Percentiles rank a stretch among this genome's conserved stretches.
phyloP scores from a whole-genome alignment of 2,113 vertebrate genomes.

The Anhinga rufa region DNA sequence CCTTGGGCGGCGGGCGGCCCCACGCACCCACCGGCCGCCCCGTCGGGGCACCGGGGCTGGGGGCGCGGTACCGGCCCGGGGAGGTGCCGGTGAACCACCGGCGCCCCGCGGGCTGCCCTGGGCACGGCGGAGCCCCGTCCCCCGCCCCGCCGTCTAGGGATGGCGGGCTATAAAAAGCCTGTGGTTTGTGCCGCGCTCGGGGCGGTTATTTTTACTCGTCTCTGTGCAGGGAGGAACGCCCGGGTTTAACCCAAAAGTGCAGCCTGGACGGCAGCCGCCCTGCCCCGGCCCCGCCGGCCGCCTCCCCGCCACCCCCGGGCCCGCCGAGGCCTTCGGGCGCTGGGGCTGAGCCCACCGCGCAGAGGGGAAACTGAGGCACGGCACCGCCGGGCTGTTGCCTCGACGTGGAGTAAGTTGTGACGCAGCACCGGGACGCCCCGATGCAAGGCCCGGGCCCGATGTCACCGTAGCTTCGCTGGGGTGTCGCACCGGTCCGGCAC shows the following conservation, averaged over 20 bases:
- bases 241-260: constrained; percentile 51
- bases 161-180: constrained; percentile 57
- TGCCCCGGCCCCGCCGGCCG: neutral
- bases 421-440: accelerated
- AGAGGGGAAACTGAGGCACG: constrained; percentile 5
- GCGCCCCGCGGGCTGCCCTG: constrained; percentile 10
- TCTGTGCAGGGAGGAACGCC: constrained; percentile 50
- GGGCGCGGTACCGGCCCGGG: neutral
- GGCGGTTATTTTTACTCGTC: constrained; percentile 57
- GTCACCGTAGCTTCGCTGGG: neutral
- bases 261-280: constrained; percentile 6
- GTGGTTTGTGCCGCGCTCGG: constrained; percentile 39
- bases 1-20: too few relatives aligned
- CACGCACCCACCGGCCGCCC: neutral
- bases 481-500: accelerated
- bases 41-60: neutral
- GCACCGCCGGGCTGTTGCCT: neutral
- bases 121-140: neutral
- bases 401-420: neutral
- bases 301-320: neutral
- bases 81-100: neutral
- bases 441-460: neutral
- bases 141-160: constrained; percentile 42
- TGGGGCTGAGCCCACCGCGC: accelerated
- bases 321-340: accelerated